phyloP scores from a whole-genome alignment of 2,113 vertebrate species.

The Sturnira hondurensis region DNA sequence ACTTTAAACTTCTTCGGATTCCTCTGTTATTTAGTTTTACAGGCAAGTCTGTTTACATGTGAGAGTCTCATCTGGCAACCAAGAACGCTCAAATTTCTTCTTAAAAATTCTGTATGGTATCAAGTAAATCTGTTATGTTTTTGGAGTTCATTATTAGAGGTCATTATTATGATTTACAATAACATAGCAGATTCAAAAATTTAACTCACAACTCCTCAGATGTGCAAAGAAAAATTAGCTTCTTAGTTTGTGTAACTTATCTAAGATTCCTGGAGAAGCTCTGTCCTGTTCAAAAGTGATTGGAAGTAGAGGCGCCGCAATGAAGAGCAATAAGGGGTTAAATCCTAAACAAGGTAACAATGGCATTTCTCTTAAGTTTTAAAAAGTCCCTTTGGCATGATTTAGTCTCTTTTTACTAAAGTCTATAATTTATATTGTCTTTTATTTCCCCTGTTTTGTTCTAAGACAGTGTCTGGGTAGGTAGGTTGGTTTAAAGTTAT shows the following conservation, averaged over 20 bases:
- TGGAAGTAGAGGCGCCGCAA: neutral
- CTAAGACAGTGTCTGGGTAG: neutral
- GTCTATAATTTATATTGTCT: neutral
- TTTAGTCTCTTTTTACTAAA: neutral
- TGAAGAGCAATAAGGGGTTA: neutral
- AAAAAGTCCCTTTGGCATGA: neutral
- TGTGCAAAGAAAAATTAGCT: neutral
- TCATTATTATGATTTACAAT: neutral
- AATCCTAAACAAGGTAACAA: neutral
- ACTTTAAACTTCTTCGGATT: neutral
- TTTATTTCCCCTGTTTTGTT: neutral
- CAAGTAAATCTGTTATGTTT: neutral
- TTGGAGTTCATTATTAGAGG: neutral
- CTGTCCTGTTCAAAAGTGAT: neutral
- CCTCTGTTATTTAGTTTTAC: conserved; percentile 25
- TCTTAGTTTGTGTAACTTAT: neutral
- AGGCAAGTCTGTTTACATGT: neutral
- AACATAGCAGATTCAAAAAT: neutral
- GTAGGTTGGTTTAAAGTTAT: neutral
- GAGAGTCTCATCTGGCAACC: neutral
- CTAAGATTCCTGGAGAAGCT: neutral
- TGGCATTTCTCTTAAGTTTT: neutral
- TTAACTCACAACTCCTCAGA: neutral
- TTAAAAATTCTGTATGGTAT: neutral
- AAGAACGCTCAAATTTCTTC: neutral